Evolutionary conservation across 2,888 invertebrate species (phyloP).

Genomic region (Drosophila monieri): DNA sequence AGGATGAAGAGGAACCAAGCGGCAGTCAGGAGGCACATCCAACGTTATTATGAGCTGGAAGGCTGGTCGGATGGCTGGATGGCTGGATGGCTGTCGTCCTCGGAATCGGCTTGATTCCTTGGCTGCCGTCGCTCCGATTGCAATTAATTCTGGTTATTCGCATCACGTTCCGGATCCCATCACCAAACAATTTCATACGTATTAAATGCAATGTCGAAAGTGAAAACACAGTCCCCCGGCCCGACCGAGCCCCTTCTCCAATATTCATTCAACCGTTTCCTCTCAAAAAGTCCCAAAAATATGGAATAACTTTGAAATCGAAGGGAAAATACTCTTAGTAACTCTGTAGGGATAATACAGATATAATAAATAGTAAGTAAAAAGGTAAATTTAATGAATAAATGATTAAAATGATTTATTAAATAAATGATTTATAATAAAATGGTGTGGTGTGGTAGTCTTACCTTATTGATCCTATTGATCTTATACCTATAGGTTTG

Average conservation of each 20-base stretch:
- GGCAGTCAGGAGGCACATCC: slow-evolving; percentile 14
- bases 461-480: too few species aligned
- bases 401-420: too few species aligned
- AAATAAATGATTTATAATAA: too few species aligned
- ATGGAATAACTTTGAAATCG: not conserved
- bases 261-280: not conserved
- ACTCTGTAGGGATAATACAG: too few species aligned
- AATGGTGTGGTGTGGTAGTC: too few species aligned
- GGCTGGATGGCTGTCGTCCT: slow-evolving; percentile 9
- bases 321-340: not conserved
- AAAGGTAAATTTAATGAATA: too few species aligned
- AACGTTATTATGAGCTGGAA: slow-evolving; percentile 31
- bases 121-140: slow-evolving; percentile 45
- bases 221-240: slow-evolving; percentile 58
- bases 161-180: slow-evolving; percentile 76
- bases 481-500: too few species aligned
- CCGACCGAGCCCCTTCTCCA: slow-evolving; percentile 1
- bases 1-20: not conserved
- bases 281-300: not conserved
- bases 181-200: slow-evolving; percentile 81
- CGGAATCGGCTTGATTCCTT: slow-evolving; percentile 27
- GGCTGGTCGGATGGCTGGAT: slow-evolving; percentile 6
- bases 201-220: slow-evolving; percentile 77
- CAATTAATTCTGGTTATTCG: slow-evolving; percentile 76
- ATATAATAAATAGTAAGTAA: too few species aligned